These are phyloP conservation scores for Megaceryle torquata DNA, from an alignment of 2,113 vertebrate genomes.

Conservation along the genomic window DNA sequence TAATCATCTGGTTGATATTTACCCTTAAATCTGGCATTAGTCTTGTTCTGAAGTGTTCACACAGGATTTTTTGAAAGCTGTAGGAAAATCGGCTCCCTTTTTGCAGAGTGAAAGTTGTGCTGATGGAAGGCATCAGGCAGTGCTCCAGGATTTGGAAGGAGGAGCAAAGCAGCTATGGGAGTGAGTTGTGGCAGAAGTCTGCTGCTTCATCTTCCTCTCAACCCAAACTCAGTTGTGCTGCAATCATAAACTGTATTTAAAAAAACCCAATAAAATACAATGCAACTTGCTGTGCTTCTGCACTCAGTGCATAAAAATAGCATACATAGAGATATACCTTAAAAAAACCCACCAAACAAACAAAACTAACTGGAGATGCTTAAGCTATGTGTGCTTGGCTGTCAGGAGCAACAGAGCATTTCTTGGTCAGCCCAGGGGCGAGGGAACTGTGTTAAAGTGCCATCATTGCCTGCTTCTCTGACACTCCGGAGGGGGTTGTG, in stretches of 20 bases:
- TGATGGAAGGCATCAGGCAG: background rate
- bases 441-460: background rate
- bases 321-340: background rate
- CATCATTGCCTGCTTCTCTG: background rate
- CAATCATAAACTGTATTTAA: background rate
- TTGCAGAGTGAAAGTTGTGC: background rate
- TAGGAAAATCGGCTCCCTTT: background rate
- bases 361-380: background rate
- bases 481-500: background rate
- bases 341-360: background rate
- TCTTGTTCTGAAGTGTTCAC: background rate
- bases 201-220: background rate
- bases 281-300: background rate
- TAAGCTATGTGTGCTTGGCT: background rate
- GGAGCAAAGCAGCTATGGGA: background rate
- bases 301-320: background rate
- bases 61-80: background rate
- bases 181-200: background rate
- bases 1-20: background rate
- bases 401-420: background rate
- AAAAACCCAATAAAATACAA: background rate
- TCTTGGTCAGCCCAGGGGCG: background rate
- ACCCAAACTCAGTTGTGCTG: background rate
- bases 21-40: background rate
- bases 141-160: accelerated